A percentile compares a stretch with the other conserved stretches of the same genome.
Evolutionary conservation across 1,140 invertebrate genomes (phyloP).

Genomic region (Cataglyphis hispanica): DNA sequence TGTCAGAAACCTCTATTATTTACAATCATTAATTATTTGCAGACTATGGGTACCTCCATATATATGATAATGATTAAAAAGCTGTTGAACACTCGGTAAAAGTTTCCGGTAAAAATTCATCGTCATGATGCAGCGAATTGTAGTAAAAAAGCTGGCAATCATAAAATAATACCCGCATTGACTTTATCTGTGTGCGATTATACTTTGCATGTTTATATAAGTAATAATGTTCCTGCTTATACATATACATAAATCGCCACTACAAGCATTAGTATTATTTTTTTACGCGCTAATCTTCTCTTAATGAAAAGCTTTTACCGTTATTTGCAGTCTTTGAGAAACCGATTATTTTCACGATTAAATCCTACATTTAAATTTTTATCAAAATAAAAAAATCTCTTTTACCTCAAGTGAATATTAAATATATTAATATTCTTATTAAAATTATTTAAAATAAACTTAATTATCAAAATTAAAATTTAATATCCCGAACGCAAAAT

Average conservation of each 20-base stretch:
- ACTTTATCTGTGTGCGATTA: constrained; percentile 12
- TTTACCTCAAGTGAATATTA: too few relatives aligned
- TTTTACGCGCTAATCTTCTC: background rate
- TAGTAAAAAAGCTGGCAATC: constrained; percentile 2
- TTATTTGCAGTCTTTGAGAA: background rate
- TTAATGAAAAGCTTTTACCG: background rate
- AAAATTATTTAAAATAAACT: background rate
- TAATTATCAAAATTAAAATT: background rate
- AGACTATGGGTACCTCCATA: constrained; percentile 11
- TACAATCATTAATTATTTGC: background rate
- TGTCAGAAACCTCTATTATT: background rate
- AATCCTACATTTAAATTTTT: background rate
- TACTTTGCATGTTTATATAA: background rate
- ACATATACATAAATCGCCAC: background rate
- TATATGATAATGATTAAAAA: constrained; percentile 6
- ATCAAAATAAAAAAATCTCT: background rate
- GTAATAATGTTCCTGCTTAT: background rate
- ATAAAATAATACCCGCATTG: constrained; percentile 25
- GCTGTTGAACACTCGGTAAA: background rate
- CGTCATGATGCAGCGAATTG: background rate
- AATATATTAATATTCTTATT: too few relatives aligned
- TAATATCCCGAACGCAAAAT: too few relatives aligned
- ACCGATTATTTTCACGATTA: background rate
- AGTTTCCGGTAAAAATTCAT: background rate
- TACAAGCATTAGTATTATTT: background rate